Base-by-base conservation (phyloP, 2,797 vertebrate genomes). In the Euthynnus affinis region DNA sequence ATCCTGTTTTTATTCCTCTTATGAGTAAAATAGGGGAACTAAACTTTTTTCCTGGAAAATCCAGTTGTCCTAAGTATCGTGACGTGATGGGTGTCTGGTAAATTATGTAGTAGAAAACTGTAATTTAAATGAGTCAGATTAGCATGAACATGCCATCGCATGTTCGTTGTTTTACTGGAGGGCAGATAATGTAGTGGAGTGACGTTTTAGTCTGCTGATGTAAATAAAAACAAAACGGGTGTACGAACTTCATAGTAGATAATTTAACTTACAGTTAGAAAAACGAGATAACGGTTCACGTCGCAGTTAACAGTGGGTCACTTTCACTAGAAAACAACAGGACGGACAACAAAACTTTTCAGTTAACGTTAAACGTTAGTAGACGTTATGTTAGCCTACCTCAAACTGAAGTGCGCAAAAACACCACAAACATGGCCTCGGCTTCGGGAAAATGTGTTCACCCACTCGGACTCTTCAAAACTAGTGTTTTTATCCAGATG, bases 121-220 rank as follows among this genome's bases (percentile, higher is more conserved):
- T 22, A 78, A 75, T 49, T 20, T 20, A 49, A 49, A 64, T 81
- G 78, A 88, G 81, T 90, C 88, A 84, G 27, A 75, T 76, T n/a
- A 13, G 13, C 4, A 2, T 3, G 60, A 78, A 74, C 90, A 76
- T 67, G 90, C 25, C 82, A 8, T 42, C 81, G 86, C 89, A 81
- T 44, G 90, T 10, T 62, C 9, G 8, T 49, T 3, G 76, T 81
- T 58, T 74, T 62, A 1, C 63, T 18, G 6, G 2, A n/a, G 46
- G 1, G 18, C 52, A 44, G 3, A 66, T 1, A 7, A 34, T 46
- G 13, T 57, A 68, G 23, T 2, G 9, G 2, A 18, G 34, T 48
- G 29, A 67, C 34, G 18, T 6, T 32, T 44, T 0, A 6, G 17
- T 27, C 10, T 23, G 4, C 10, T 37, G 15, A 27, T 9, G 18